Percentiles rank a stretch among this genome's conserved stretches.
Conservation (phyloP, 2,888 invertebrate genomes). For the Salticus scenicus region DNA sequence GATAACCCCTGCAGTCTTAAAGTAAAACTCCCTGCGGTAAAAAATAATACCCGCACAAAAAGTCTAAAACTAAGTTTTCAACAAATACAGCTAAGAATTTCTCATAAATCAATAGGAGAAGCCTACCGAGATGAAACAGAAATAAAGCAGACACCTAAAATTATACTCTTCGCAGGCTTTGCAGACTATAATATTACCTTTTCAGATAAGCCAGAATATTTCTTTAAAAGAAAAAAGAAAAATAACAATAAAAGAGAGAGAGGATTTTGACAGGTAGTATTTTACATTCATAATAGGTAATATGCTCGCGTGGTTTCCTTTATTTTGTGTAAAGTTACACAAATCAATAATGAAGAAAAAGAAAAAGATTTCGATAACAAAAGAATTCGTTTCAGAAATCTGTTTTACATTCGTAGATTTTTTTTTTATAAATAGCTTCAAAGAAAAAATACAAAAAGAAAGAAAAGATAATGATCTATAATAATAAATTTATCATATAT, state of each 20-base stretch:
- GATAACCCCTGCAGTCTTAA: background rate
- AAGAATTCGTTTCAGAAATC: background rate
- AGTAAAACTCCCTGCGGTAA: background rate
- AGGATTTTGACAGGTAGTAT: constrained; percentile 33
- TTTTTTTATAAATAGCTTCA: background rate
- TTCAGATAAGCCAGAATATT: constrained; percentile 30
- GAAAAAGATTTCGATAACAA: constrained; percentile 1
- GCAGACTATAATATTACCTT: constrained; percentile 35
- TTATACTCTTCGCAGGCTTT: background rate
- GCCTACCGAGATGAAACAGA: constrained; percentile 30
- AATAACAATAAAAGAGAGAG: background rate
- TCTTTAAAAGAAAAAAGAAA: constrained; percentile 8
- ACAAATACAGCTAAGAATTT: background rate
- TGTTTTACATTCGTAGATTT: background rate
- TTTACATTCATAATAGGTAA: constrained; percentile 40
- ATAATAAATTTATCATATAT: too few relatives aligned
- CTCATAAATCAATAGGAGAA: background rate
- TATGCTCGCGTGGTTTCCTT: constrained; percentile 33
- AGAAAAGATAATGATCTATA: too few relatives aligned
- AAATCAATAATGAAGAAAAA: background rate
- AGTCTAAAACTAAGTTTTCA: background rate
- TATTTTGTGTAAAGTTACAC: constrained; percentile 24
- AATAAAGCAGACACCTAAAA: constrained; percentile 2
- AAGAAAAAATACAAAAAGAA: too few relatives aligned
- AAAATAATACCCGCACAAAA: background rate